Percentiles rank a stretch among this genome's conserved stretches.
phyloP scores from a whole-genome alignment of 2,888 invertebrate species.

The Tolmerus cingulatus region DNA sequence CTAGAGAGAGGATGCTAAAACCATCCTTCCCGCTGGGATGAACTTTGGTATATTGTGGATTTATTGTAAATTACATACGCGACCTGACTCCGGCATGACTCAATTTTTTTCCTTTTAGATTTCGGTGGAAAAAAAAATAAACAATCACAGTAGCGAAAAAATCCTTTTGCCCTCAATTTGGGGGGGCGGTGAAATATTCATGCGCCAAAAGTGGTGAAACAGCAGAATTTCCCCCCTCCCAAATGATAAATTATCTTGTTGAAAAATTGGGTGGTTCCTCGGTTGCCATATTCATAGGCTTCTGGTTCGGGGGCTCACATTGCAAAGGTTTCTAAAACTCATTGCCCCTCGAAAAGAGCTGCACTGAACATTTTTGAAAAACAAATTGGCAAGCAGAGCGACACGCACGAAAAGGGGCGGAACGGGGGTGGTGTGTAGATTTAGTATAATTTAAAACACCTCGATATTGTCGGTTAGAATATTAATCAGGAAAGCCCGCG shows the following conservation, averaged over 20 bases:
- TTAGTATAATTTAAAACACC: not conserved
- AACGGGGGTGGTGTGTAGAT: not conserved
- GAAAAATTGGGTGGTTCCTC: not conserved
- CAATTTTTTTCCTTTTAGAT: not conserved
- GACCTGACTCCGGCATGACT: not conserved
- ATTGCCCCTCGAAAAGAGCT: not conserved
- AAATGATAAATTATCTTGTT: not conserved
- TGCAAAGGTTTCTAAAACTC: not conserved
- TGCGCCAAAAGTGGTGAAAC: not conserved
- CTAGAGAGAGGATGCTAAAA: not conserved
- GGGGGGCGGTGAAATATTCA: not conserved
- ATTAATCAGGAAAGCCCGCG: not conserved
- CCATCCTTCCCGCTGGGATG: not conserved
- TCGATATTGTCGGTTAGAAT: not conserved
- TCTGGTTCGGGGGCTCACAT: not conserved
- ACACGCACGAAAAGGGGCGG: not conserved
- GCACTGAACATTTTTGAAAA: not conserved
- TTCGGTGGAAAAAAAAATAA: not conserved
- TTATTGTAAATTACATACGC: slow-evolving; percentile 24
- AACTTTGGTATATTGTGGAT: not conserved
- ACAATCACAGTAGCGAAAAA: not conserved
- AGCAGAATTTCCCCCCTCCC: not conserved
- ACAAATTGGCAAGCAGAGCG: not conserved
- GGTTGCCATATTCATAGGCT: not conserved
- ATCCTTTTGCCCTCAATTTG: not conserved